Evolutionary conservation across 2,888 invertebrate species (phyloP).

Genomic region (Philopedon plagiatum): DNA sequence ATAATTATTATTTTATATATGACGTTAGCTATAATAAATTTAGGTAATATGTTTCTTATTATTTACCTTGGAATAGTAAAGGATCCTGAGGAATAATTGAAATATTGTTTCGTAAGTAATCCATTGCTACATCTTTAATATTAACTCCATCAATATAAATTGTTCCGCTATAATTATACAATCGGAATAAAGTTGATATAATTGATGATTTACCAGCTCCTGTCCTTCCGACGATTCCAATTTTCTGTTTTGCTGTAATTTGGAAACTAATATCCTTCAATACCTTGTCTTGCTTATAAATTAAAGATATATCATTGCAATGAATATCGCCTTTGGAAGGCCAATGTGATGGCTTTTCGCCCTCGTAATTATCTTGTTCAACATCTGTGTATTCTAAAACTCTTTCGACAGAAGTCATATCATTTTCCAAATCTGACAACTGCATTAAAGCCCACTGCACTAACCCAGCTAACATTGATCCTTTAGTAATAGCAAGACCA

Average conservation of each 20-base stretch:
- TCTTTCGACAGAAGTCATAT: constrained; percentile 92
- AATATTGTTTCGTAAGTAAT: constrained; percentile 67
- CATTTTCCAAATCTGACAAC: constrained; percentile 85
- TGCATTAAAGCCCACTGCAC: constrained; percentile 79
- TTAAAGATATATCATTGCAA: constrained; percentile 76
- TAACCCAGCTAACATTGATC: constrained; percentile 74
- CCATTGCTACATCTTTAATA: constrained; percentile 68
- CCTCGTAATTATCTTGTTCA: constrained; percentile 62
- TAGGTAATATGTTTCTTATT: not conserved
- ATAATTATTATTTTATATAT: constrained; percentile 68
- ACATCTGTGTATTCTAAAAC: constrained; percentile 71
- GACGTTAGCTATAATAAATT: too few species aligned
- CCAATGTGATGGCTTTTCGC: constrained; percentile 75
- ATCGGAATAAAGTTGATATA: constrained; percentile 81
- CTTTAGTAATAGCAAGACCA: constrained; percentile 70
- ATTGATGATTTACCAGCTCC: constrained; percentile 88
- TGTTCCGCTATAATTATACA: constrained; percentile 83
- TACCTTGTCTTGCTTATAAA: constrained; percentile 79
- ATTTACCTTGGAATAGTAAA: constrained; percentile 70
- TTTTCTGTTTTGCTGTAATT: constrained; percentile 80
- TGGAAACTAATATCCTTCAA: constrained; percentile 79
- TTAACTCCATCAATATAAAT: constrained; percentile 70
- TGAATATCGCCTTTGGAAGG: constrained; percentile 77
- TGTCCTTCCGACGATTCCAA: constrained; percentile 87
- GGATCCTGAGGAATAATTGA: constrained; percentile 72